Evolutionary conservation across 2,797 vertebrate genomes (phyloP).

Genomic region (Brachyrhaphis roseni): DNA sequence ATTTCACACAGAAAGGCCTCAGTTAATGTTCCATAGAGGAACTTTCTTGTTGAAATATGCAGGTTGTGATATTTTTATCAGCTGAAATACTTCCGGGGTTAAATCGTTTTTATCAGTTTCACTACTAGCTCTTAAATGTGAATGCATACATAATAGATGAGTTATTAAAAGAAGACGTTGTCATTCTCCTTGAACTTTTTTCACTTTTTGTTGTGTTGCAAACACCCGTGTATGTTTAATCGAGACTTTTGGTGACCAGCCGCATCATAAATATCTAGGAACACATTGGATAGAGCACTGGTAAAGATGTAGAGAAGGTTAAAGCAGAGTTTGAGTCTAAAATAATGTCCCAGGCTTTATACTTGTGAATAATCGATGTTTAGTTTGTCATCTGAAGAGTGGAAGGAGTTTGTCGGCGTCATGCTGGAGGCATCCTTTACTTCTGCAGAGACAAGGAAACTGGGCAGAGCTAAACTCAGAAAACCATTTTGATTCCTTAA

Average conservation of each 20-base stretch:
- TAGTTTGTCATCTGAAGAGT: background rate
- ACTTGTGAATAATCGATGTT: too few species aligned
- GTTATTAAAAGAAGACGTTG: background rate
- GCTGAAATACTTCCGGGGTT: conserved; percentile 2
- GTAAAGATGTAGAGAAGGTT: background rate
- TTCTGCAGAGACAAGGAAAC: background rate
- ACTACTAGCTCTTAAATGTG: background rate
- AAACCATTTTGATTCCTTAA: background rate
- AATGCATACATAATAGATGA: background rate
- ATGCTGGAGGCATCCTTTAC: background rate
- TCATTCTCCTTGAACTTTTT: background rate
- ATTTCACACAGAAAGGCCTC: background rate
- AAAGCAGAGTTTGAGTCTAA: background rate
- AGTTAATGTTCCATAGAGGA: background rate
- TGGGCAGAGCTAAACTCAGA: background rate
- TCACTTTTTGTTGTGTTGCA: background rate
- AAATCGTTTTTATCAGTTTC: background rate
- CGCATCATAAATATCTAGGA: background rate
- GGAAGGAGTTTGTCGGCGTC: background rate
- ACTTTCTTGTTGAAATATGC: background rate
- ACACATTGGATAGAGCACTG: background rate
- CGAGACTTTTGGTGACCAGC: background rate
- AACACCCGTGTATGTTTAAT: background rate
- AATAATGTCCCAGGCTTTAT: too few species aligned
- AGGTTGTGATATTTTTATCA: background rate